A percentile compares a stretch with the other conserved stretches of the same genome.
Evolutionary conservation across 2,113 vertebrate genomes (phyloP).

Genomic region (Lutjanus erythropterus): DNA sequence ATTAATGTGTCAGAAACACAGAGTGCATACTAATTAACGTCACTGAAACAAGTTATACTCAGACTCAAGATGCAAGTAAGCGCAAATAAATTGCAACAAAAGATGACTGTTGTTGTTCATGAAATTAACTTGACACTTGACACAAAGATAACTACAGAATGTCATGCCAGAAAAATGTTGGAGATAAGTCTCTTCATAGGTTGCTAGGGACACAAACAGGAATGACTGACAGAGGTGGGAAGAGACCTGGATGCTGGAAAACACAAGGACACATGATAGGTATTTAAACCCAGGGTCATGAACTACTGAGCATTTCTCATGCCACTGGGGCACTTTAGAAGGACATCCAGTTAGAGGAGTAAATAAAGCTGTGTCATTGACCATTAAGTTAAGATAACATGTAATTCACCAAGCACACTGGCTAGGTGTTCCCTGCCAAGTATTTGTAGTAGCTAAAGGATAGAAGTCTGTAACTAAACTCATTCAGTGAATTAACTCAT

Average conservation of each 20-base stretch:
- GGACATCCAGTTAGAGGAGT: slow-evolving; percentile 63
- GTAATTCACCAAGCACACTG: slow-evolving; percentile 35
- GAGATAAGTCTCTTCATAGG: slow-evolving; percentile 15
- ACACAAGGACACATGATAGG: slow-evolving; percentile 52
- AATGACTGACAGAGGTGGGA: slow-evolving; percentile 20
- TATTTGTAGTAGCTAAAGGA: neutral
- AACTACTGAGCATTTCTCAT: slow-evolving; percentile 69
- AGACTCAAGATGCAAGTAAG: neutral
- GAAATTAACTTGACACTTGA: neutral
- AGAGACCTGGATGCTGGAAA: slow-evolving; percentile 33
- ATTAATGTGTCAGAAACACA: too few relatives aligned
- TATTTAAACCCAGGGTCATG: slow-evolving; percentile 72
- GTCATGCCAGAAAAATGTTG: neutral
- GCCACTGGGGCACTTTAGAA: slow-evolving; percentile 53
- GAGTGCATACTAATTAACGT: too few relatives aligned
- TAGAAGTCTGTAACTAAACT: neutral
- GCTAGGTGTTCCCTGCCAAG: neutral
- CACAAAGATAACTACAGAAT: neutral
- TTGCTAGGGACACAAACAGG: slow-evolving; percentile 22
- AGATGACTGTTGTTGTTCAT: neutral
- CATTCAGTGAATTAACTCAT: neutral
- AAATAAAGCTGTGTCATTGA: slow-evolving; percentile 68
- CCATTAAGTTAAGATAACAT: slow-evolving; percentile 62
- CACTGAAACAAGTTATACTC: neutral
- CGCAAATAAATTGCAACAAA: slow-evolving; percentile 4